Evolutionary conservation across 2,888 invertebrate genomes (phyloP), one percentile per base, ranked within the genome.

Genomic region (Agapetus fuscipes): DNA sequence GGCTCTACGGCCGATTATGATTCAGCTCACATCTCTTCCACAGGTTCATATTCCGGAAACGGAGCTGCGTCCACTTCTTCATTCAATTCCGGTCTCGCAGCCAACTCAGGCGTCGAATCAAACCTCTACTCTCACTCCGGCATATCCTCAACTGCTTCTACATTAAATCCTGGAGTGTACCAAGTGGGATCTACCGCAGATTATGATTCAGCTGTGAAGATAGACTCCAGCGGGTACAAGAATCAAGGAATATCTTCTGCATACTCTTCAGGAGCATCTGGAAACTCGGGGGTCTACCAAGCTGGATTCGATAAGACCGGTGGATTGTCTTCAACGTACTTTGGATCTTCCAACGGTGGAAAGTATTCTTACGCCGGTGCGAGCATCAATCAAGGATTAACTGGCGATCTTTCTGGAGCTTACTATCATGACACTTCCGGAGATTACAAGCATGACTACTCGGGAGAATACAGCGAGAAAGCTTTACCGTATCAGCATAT

Each of bases 351-450:
- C 20, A 20, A 20, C 20, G 9, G 9, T 20, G 20, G 20, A 28
- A 24, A 24, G 25, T 9, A 24, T 24, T n/a, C 25, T 24, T 24
- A 24, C 25, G n/a, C 25, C n/a, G n/a, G n/a, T n/a, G n/a, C n/a
- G 14, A 37, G 33, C 29, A 37, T 33, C 11, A 37, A 17, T 20
- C 11, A 28, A 11, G 34, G 16, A 3, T 11, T 4, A 3, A 30
- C 10, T 13, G 35, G 29, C n/a, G 29, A 32, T n/a, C 25, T 60
- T 34, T 60, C 66, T 11, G 70, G 70, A n/a, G 60, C 61, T 2
- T 70, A 70, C 48, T 56, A 66, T 3, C 69, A 70, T 46, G 69
- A 70, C 47, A 62, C 67, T 43, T 53, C 64, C 3, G 69, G 69
- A 17, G 69, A 70, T 41, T 56, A 59, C 26, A 66, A 67, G 30